Percentiles rank a stretch among this genome's conserved stretches.
phyloP scores from a whole-genome alignment of 2,797 vertebrate genomes.

The Salarias fasciatus region DNA sequence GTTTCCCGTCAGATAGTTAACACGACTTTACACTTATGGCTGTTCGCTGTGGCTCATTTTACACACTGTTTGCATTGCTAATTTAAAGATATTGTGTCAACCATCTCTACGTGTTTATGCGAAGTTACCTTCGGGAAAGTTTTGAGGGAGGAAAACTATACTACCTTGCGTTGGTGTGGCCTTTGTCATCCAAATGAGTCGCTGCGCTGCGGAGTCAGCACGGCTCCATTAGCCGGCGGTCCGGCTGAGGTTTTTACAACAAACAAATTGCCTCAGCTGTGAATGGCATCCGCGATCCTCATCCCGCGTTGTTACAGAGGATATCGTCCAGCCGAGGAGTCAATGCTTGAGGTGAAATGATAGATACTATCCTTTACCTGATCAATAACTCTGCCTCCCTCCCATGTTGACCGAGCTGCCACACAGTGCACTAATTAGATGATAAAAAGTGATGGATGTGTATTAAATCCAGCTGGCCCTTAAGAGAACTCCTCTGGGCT shows the following conservation, averaged over 20 bases:
- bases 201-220: slow-evolving; percentile 8
- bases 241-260: slow-evolving; percentile 34
- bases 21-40: too few species aligned
- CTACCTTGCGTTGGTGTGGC: not conserved
- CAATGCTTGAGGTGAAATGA: slow-evolving; percentile 81
- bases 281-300: slow-evolving; percentile 58
- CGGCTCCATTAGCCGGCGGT: slow-evolving; percentile 36
- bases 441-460: slow-evolving; percentile 98
- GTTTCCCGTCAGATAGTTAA: too few species aligned
- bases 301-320: slow-evolving; percentile 66
- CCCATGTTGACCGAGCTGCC: slow-evolving; percentile 88
- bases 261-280: slow-evolving; percentile 47
- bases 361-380: slow-evolving; percentile 92
- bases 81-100: too few species aligned
- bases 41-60: too few species aligned
- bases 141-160: too few species aligned
- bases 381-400: slow-evolving; percentile 89
- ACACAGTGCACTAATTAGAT: slow-evolving; percentile 94
- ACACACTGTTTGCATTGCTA: too few species aligned
- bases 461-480: slow-evolving; percentile 88
- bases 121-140: too few species aligned
- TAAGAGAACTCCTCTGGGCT: slow-evolving; percentile 87
- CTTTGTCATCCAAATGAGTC: not conserved
- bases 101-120: too few species aligned
- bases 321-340: slow-evolving; percentile 50